phyloP scores from a whole-genome alignment of 1,140 invertebrate species.

The Drosophila jambulina region DNA sequence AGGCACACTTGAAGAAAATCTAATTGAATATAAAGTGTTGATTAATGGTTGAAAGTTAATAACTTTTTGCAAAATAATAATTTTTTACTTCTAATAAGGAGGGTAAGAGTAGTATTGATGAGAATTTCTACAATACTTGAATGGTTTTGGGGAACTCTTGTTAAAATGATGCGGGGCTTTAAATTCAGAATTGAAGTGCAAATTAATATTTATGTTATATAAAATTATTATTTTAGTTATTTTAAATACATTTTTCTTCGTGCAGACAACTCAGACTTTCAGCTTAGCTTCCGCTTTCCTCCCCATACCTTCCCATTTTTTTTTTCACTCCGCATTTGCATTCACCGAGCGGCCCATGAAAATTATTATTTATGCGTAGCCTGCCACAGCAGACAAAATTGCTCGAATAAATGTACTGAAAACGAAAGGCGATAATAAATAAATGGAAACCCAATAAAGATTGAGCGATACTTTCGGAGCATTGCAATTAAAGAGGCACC shows the following conservation, averaged over 20 bases:
- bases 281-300: slow-evolving; percentile 37
- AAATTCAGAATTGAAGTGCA: too few relatives aligned
- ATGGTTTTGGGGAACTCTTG: too few relatives aligned
- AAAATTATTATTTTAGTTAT: not conserved
- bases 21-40: not conserved
- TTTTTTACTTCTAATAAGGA: too few relatives aligned
- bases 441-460: slow-evolving; percentile 45
- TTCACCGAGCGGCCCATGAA: slow-evolving; percentile 19
- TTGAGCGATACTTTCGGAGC: slow-evolving; percentile 24
- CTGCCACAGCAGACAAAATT: slow-evolving; percentile 43
- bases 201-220: too few relatives aligned
- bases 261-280: slow-evolving; percentile 13
- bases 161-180: too few relatives aligned
- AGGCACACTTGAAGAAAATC: not conserved
- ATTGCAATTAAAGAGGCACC: slow-evolving; percentile 22
- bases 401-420: slow-evolving; percentile 55
- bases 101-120: too few relatives aligned
- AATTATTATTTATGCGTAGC: slow-evolving; percentile 49
- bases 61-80: too few relatives aligned
- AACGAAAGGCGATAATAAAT: slow-evolving; percentile 49
- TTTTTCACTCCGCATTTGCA: slow-evolving; percentile 30
- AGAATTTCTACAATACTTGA: too few relatives aligned
- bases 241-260: not conserved
- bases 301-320: not conserved
- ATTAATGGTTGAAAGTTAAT: too few relatives aligned